Conservation (phyloP, 2,113 vertebrate genomes). For the Lepidothrix coronata region DNA sequence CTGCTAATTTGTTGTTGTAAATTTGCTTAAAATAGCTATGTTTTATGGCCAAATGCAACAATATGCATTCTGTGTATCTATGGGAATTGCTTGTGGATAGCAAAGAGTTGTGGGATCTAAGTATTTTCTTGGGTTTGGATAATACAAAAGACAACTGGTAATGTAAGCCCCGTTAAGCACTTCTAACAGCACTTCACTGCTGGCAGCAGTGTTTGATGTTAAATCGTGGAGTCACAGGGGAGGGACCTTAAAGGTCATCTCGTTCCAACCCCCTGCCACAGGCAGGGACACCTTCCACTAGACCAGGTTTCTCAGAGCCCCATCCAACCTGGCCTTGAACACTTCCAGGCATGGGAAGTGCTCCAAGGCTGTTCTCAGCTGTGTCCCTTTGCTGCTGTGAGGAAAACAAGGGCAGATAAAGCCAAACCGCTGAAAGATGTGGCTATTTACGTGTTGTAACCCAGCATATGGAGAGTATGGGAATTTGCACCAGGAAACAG, state of each 20-base stretch:
- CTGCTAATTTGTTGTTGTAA: neutral
- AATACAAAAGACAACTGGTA: neutral
- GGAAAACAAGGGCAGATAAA: neutral
- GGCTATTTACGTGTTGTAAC: neutral
- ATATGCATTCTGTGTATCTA: rapidly evolving
- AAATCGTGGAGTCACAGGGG: neutral
- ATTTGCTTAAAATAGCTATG: neutral
- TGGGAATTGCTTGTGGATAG: neutral
- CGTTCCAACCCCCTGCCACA: neutral
- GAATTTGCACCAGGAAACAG: neutral
- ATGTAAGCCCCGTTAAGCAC: neutral
- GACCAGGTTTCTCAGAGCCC: neutral
- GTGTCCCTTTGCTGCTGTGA: neutral
- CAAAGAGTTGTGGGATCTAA: neutral
- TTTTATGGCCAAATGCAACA: neutral
- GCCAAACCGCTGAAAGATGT: neutral
- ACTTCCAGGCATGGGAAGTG: neutral
- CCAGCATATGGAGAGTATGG: neutral
- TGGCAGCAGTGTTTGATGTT: neutral
- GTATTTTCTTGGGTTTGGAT: neutral
- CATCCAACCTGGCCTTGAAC: neutral
- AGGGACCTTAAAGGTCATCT: neutral
- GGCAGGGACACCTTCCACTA: neutral
- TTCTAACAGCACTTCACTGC: neutral
- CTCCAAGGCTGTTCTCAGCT: neutral